phyloP scores from a whole-genome alignment of 2,797 vertebrate genomes.

The Fringilla coelebs region DNA sequence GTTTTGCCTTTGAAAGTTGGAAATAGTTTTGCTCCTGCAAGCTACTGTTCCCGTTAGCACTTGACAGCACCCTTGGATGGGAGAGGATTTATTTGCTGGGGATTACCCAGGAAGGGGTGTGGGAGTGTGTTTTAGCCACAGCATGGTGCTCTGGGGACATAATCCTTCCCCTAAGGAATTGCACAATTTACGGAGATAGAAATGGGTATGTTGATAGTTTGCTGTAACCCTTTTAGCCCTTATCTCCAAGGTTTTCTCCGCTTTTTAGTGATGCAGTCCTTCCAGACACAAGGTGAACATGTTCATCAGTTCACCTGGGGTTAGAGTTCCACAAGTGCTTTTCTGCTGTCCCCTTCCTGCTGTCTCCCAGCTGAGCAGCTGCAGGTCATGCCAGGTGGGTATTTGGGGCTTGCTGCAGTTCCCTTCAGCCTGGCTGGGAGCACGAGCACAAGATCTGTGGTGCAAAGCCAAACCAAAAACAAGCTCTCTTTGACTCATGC shows the following conservation, averaged over 20 bases:
- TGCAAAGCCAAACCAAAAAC: not conserved
- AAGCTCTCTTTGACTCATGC: rapidly evolving
- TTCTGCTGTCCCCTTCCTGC: not conserved
- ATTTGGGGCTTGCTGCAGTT: not conserved
- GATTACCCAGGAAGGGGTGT: not conserved
- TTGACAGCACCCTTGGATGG: not conserved
- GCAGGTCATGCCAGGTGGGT: rapidly evolving
- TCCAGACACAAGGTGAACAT: not conserved
- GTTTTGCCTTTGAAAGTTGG: not conserved
- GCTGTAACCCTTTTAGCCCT: not conserved
- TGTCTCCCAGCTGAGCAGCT: not conserved
- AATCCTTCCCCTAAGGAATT: not conserved
- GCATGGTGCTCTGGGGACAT: not conserved
- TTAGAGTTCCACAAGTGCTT: not conserved
- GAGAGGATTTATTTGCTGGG: not conserved
- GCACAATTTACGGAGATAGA: not conserved
- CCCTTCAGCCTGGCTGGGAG: not conserved
- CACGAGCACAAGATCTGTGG: rapidly evolving
- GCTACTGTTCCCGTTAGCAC: not conserved
- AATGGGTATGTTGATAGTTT: not conserved
- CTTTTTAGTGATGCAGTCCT: not conserved
- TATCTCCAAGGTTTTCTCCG: not conserved
- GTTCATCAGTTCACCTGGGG: not conserved
- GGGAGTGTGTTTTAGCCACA: not conserved
- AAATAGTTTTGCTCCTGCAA: not conserved